phyloP scores from a whole-genome alignment of 2,888 invertebrate species.

The Parnassius mnemosyne region DNA sequence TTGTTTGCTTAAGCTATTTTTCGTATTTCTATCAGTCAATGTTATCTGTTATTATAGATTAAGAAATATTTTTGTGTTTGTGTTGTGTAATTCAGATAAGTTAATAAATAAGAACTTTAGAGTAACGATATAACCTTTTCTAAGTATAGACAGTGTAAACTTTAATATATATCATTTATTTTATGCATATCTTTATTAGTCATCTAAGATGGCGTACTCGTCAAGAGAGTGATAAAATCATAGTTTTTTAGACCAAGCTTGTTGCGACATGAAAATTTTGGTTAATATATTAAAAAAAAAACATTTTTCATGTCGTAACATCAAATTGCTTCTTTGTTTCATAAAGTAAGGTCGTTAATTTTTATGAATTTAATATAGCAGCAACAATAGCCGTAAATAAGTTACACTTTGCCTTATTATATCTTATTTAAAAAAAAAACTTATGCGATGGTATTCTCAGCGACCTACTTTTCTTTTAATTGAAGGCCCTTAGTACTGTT shows the following conservation, averaged over 20 bases:
- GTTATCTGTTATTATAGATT: constrained; percentile 10
- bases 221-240: constrained; percentile 69
- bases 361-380: constrained; percentile 2
- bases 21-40: neutral
- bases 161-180: constrained; percentile 24
- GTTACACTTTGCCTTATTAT: neutral
- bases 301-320: constrained; percentile 11
- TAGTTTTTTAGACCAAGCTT: constrained; percentile 30
- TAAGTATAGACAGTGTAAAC: constrained; percentile 4
- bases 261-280: constrained; percentile 24
- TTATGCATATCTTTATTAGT: constrained; percentile 37
- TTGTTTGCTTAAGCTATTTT: constrained; percentile 6
- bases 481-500: too few relatives aligned
- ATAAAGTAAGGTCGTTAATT: constrained; percentile 24
- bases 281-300: constrained; percentile 11
- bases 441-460: too few relatives aligned
- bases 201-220: constrained; percentile 57
- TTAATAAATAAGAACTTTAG: constrained; percentile 16
- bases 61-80: constrained; percentile 6
- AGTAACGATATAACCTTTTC: constrained; percentile 4
- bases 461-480: too few relatives aligned
- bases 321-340: constrained; percentile 36
- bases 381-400: neutral
- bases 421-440: too few relatives aligned
- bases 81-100: neutral